Base-by-base conservation (phyloP, 2,797 vertebrate species). In the Aselliscus stoliczkanus region DNA sequence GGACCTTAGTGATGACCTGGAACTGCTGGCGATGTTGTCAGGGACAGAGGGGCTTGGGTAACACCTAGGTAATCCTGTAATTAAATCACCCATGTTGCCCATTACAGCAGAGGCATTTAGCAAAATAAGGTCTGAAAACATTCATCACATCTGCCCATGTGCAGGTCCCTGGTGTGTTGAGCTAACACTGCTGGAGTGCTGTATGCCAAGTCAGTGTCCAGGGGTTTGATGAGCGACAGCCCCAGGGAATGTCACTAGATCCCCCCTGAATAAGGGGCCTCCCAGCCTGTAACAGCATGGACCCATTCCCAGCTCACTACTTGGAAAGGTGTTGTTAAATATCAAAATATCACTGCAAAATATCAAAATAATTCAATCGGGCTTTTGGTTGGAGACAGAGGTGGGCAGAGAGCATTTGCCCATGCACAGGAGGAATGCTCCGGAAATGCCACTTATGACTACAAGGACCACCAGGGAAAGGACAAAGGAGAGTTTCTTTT, bases 271-370 rank as follows among this genome's bases (percentile, higher is more conserved):
- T 39, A 34, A 15, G 15, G 81, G 31, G 39, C n/a, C 15, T 70
- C 70, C 34, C 44, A 67, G 25, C 11, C 54, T 84, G 3, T 70
- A 44, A 58, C 13, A 82, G 64, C 75, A 73, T 4, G 7, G 25
- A 56, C 2, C 14, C 21, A 9, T 25, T 60, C 52, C 4, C 39
- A 58, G 52, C 13, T 70, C n/a, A 47, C 39, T 31, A 11, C 47
- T 44, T 84, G 72, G 29, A 89, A 96, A 62, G 65, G 14, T 62
- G 18, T 47, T 79, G 90, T 91, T 88, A 92, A 70, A 81, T 60
- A 90, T 90, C 73, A 83, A 58, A 88, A 79, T 86, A 85, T n/a
- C n/a, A n/a, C n/a, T n/a, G 34, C 34, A 92, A 92, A 70, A 81
- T 60, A 90, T 90, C 73, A 83, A 58, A 88, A 79, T 86, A 85